A percentile compares a stretch with the other conserved stretches of the same genome.
Evolutionary conservation across 2,113 vertebrate species (phyloP).

Genomic region (Scomber japonicus): DNA sequence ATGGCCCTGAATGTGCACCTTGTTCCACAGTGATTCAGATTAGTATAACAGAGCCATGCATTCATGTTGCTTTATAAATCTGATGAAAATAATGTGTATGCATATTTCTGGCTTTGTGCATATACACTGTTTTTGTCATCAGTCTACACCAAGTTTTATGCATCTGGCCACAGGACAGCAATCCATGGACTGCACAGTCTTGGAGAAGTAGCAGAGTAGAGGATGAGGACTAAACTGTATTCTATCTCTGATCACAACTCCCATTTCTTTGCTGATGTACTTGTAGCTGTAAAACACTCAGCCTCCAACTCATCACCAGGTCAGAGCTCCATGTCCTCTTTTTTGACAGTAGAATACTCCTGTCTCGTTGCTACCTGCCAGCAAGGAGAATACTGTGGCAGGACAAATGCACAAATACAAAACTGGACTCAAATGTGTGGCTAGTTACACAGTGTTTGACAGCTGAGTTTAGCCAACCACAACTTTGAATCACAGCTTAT

Average conservation of each 20-base stretch:
- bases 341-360: no score
- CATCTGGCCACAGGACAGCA: no score
- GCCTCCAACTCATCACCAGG: background rate
- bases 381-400: background rate
- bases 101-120: no score
- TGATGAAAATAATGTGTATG: no score
- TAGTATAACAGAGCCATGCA: no score
- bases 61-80: no score
- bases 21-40: no score
- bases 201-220: background rate
- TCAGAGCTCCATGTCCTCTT: no score
- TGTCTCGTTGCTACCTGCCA: background rate
- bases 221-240: background rate
- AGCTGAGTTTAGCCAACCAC: conserved; percentile 12
- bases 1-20: no score
- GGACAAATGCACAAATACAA: conserved; percentile 1
- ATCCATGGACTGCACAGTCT: no score
- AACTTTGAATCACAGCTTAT: conserved; percentile 15
- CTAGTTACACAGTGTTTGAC: conserved; percentile 5
- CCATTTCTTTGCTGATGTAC: background rate
- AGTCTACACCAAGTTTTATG: no score
- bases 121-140: no score
- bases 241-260: background rate
- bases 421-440: background rate
- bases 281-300: background rate